These are phyloP conservation scores for Sepiola atlantica DNA, from an alignment of 2,888 invertebrate species.

Conservation along the genomic window DNA sequence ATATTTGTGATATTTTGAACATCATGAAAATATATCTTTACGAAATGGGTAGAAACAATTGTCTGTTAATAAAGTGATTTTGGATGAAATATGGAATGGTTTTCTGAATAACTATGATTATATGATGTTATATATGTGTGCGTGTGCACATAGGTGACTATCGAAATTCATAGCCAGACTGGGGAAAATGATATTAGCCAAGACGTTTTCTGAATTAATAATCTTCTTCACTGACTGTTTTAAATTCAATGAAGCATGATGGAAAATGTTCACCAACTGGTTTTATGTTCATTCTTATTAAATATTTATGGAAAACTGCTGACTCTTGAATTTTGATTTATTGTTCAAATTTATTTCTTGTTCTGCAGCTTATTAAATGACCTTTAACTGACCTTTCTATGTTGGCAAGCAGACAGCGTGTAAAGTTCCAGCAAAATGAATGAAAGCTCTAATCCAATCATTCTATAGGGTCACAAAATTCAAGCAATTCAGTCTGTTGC, in stretches of 20 bases:
- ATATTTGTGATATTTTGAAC: too few relatives aligned
- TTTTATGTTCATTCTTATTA: slow-evolving; percentile 21
- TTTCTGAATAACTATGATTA: too few relatives aligned
- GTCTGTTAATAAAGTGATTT: too few relatives aligned
- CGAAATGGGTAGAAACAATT: too few relatives aligned
- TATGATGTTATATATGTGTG: too few relatives aligned
- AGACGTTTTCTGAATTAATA: background rate
- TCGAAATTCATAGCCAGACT: background rate
- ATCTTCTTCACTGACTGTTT: background rate
- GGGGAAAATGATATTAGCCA: background rate
- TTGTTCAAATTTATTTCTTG: background rate
- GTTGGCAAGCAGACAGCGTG: background rate
- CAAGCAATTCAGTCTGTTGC: background rate
- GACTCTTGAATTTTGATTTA: background rate
- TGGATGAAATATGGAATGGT: too few relatives aligned
- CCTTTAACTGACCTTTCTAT: background rate
- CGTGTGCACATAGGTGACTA: background rate
- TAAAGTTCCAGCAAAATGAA: background rate
- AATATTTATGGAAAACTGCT: background rate
- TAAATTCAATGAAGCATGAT: slow-evolving; percentile 32
- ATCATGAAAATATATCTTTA: too few relatives aligned
- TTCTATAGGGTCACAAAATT: background rate
- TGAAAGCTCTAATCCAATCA: slow-evolving; percentile 2
- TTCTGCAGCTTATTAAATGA: slow-evolving; percentile 21
- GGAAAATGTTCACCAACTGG: slow-evolving; percentile 16